phyloP scores from a whole-genome alignment of 2,797 vertebrate genomes.

The Gambelia wislizenii region DNA sequence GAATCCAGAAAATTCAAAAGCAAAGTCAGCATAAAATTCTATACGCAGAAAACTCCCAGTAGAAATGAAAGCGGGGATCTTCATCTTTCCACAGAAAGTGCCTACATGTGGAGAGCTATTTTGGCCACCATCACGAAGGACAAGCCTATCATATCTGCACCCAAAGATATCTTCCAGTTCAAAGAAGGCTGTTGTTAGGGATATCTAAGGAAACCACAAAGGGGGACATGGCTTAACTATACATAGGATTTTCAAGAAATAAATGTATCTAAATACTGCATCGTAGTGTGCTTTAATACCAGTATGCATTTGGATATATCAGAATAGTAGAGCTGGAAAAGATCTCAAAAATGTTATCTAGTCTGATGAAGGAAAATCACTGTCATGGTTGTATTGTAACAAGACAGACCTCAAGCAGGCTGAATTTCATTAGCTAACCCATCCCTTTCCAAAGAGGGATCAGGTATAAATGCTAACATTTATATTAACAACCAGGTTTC shows the following conservation, averaged over 20 bases:
- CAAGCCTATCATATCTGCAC: constrained; percentile 70
- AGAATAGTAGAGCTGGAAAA: background rate
- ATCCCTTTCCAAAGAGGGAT: background rate
- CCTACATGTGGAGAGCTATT: constrained; percentile 61
- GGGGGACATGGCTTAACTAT: background rate
- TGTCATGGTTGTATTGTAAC: background rate
- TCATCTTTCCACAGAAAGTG: constrained; percentile 66
- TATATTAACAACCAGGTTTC: background rate
- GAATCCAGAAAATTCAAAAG: constrained; percentile 68
- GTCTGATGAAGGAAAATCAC: background rate
- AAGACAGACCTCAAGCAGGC: background rate
- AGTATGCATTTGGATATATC: constrained; percentile 42
- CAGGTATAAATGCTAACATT: background rate
- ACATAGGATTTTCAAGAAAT: background rate
- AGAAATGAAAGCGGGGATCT: constrained; percentile 63
- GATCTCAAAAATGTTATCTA: background rate
- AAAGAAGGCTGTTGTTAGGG: constrained; percentile 70
- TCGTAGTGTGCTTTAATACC: constrained; percentile 20
- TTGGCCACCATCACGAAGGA: constrained; percentile 69
- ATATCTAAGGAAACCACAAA: constrained; percentile 69
- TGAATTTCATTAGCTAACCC: background rate
- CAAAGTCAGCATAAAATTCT: constrained; percentile 71
- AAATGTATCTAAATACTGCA: background rate
- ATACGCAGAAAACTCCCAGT: constrained; percentile 69
- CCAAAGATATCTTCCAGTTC: constrained; percentile 63